Percentiles rank a stretch among this genome's conserved stretches.
Evolutionary conservation across 2,888 invertebrate species (phyloP).

Genomic region (Ophraella communa): DNA sequence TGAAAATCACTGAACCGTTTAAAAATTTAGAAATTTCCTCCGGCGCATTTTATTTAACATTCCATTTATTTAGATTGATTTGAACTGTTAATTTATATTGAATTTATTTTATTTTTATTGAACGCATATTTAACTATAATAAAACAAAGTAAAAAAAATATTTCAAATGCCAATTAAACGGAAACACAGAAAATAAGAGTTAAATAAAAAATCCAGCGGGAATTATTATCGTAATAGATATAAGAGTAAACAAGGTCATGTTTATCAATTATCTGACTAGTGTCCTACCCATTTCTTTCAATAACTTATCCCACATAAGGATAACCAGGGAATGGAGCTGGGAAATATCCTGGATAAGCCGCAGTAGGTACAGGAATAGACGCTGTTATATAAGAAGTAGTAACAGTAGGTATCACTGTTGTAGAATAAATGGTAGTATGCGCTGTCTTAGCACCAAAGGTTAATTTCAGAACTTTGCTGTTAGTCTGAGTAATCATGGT

Average conservation of each 20-base stretch:
- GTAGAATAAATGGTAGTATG: conserved; percentile 87
- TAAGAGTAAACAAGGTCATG: neutral
- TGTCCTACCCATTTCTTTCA: neutral
- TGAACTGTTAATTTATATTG: conserved; percentile 4
- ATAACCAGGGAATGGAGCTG: conserved; percentile 74
- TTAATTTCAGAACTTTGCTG: conserved; percentile 82
- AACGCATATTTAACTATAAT: too few species aligned
- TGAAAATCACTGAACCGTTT: conserved; percentile 19
- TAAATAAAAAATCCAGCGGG: neutral
- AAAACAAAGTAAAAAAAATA: too few species aligned
- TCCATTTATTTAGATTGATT: conserved; percentile 2
- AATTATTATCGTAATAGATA: neutral
- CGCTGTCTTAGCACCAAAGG: conserved; percentile 90
- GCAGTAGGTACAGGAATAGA: conserved; percentile 76
- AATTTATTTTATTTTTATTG: conserved; percentile 14
- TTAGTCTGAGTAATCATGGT: conserved; percentile 80
- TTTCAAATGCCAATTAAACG: too few species aligned
- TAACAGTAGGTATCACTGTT: conserved; percentile 78
- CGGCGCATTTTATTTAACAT: conserved; percentile 17
- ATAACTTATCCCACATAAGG: conserved; percentile 74
- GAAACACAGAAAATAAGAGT: too few species aligned
- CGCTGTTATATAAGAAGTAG: conserved; percentile 85
- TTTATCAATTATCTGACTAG: neutral
- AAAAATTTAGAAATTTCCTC: conserved; percentile 19
- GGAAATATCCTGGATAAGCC: conserved; percentile 79